Base-by-base conservation (phyloP, 2,113 vertebrate species). In the Furnarius figulus region DNA sequence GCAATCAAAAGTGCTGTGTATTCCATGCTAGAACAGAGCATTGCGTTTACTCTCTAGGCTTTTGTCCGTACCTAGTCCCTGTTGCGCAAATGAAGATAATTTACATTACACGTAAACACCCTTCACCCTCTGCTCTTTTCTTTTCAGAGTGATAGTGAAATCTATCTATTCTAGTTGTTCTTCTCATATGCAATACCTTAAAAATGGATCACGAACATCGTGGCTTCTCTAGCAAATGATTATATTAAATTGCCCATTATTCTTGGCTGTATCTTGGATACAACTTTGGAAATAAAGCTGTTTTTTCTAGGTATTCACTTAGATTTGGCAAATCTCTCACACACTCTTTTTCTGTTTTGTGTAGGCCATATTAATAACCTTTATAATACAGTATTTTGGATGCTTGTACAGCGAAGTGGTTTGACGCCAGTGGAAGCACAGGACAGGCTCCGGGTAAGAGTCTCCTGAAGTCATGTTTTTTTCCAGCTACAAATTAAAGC, bases 311-410 rank as follows among this genome's bases (percentile, higher is more conserved):
- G 11, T 8, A 23, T 10, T 73, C 9, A 5, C 53, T 85, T 42
- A 77, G 28, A 50, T 62, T 79, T 80, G 28, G 17, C 77, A 81
- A 30, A 9, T n/a, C 3, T 21, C 18, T 42, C 50, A 82, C 25
- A 56, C 8, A 6, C 23, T 89, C 24, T 62, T 25, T 46, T 52
- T 89, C 44, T 44, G 40, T 35, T 93, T 72, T 39, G 30, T 85
- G 30, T 93, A 99, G 99, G 99, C 97, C 99, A 99, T 88, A 97
- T 99, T 52, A 99, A 99, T 97, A 99, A 99, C 95, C 98, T 99
- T 89, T 99, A 99, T 93, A 99, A 99, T 94, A 99, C 99, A 33
- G 98, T 98, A 56, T 99, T 99, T 96, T 99, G 99, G 99, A 98
- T 98, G 53, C 98, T 99, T 44, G 98, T 99, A 12, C 99, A 99